Evolutionary conservation across 2,113 vertebrate species (phyloP).

Genomic region (Alaudala cheleensis): DNA sequence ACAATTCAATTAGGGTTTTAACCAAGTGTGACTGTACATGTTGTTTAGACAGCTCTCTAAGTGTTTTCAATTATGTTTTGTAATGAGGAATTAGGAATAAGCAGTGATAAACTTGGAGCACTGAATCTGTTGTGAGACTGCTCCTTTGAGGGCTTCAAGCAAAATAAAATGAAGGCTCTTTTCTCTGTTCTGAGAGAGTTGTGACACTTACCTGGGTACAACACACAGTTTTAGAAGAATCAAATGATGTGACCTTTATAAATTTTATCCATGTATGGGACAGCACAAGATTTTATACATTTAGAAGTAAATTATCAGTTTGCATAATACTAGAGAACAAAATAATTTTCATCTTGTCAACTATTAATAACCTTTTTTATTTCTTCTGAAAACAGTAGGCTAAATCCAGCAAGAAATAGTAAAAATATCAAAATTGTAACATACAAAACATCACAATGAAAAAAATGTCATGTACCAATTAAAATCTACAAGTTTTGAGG

Average conservation of each 20-base stretch:
- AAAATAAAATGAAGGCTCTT: background rate
- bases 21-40: background rate
- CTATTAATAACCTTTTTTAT: slow-evolving; percentile 35
- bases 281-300: background rate
- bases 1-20: slow-evolving; percentile 6
- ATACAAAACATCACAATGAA: background rate
- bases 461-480: background rate
- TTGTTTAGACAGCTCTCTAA: background rate
- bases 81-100: background rate
- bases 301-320: background rate
- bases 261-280: background rate
- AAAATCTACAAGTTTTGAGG: background rate
- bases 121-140: background rate
- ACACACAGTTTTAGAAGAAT: background rate
- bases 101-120: background rate
- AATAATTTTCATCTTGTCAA: background rate
- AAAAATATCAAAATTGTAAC: background rate
- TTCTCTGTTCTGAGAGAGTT: background rate
- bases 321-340: background rate
- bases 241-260: background rate
- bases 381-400: background rate
- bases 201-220: background rate
- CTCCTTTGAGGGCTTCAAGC: background rate
- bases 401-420: background rate
- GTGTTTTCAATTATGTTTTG: background rate